phyloP scores from a whole-genome alignment of 1,140 invertebrate genomes.

The Nylanderia fulva region DNA sequence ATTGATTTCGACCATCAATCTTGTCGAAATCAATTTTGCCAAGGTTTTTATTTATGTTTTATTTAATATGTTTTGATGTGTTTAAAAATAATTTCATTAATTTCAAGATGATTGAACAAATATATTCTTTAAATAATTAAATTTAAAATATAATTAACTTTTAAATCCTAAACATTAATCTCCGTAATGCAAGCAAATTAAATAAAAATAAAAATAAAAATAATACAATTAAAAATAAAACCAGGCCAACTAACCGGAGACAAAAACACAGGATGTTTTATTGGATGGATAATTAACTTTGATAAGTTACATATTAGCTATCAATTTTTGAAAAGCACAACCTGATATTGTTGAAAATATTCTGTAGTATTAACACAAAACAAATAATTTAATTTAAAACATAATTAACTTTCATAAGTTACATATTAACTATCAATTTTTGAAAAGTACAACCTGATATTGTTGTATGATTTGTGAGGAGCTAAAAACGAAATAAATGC shows the following conservation, averaged over 20 bases:
- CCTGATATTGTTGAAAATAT: neutral
- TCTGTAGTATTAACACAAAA: neutral
- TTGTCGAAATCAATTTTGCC: too few relatives aligned
- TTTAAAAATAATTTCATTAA: neutral
- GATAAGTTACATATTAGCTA: neutral
- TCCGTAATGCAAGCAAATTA: too few relatives aligned
- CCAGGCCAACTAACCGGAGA: too few relatives aligned
- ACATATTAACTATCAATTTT: neutral
- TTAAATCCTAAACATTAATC: too few relatives aligned
- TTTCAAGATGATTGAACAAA: neutral
- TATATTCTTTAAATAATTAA: constrained; percentile 1
- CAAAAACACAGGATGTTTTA: too few relatives aligned
- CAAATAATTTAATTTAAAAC: constrained; percentile 8
- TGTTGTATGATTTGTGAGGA: neutral
- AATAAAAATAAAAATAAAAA: too few relatives aligned
- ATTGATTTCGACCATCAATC: too few relatives aligned
- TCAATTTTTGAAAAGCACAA: constrained; percentile 15
- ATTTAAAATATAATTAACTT: constrained; percentile 15
- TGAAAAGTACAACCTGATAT: constrained; percentile 12
- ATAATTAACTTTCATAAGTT: neutral
- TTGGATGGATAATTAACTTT: too few relatives aligned
- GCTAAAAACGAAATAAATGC: constrained; percentile 13
- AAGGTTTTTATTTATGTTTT: neutral
- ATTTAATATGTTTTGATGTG: neutral
- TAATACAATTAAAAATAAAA: too few relatives aligned